Evolutionary conservation across 2,797 vertebrate genomes (phyloP).

Genomic region (Myripristis jacobus): DNA sequence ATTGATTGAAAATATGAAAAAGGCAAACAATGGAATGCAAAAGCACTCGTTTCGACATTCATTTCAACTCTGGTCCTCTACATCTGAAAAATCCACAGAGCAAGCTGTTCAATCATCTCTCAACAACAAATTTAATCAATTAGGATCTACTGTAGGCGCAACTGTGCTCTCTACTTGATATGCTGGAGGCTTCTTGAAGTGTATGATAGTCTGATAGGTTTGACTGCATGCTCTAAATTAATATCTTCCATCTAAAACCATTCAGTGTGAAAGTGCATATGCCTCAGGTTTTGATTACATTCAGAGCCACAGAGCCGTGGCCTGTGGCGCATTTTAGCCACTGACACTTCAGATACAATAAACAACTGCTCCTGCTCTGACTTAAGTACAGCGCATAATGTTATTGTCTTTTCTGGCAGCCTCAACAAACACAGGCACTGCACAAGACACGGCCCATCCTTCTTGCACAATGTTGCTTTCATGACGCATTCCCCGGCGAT

Average conservation of each 20-base stretch:
- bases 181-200: conserved; percentile 36
- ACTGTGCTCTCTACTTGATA: conserved; percentile 39
- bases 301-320: neutral
- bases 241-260: conserved; percentile 39
- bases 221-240: conserved; percentile 51
- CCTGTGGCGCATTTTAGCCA: conserved; percentile 5
- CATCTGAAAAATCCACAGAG: conserved; percentile 36
- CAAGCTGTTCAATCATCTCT: conserved; percentile 31
- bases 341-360: conserved; percentile 6
- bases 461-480: conserved; percentile 50
- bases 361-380: conserved; percentile 21
- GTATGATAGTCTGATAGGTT: conserved; percentile 49
- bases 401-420: conserved; percentile 24
- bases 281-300: conserved; percentile 34
- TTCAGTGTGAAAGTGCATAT: conserved; percentile 31
- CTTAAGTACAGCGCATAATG: neutral
- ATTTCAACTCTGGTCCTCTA: conserved; percentile 34
- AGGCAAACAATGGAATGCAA: conserved; percentile 61
- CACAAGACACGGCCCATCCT: conserved; percentile 32
- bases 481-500: conserved; percentile 40
- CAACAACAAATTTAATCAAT: conserved; percentile 61
- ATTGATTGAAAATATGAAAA: conserved; percentile 58
- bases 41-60: conserved; percentile 26
- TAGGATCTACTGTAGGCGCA: conserved; percentile 50
- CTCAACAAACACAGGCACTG: conserved; percentile 20